Conservation (phyloP, 2,888 invertebrate species). For the Pammene fasciana region DNA sequence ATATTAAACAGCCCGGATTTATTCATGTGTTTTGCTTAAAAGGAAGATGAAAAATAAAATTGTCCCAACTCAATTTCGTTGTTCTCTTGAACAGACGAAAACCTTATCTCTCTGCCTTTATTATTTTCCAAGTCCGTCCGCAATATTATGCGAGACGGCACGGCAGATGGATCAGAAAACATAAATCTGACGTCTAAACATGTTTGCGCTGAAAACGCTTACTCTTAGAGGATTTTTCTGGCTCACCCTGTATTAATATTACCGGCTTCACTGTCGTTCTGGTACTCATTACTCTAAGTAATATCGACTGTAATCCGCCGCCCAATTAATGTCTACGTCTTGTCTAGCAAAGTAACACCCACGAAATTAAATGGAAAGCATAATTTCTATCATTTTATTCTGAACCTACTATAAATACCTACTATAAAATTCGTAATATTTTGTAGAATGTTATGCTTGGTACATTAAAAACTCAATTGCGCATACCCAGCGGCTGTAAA, state of each 20-base stretch:
- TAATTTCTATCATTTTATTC: not conserved
- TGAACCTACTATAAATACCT: not conserved
- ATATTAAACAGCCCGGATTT: constrained; percentile 62
- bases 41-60: constrained; percentile 75
- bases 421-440: constrained; percentile 3
- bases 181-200: constrained; percentile 78
- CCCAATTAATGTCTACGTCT: constrained; percentile 20
- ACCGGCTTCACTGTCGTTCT: constrained; percentile 37
- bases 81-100: constrained; percentile 70
- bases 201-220: constrained; percentile 67
- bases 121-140: constrained; percentile 77
- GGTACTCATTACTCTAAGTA: constrained; percentile 32
- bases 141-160: constrained; percentile 77
- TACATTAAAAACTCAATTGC: not conserved
- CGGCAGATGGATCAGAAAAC: constrained; percentile 78
- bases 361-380: not conserved
- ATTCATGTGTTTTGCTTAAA: constrained; percentile 59
- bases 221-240: constrained; percentile 54
- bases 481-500: not conserved
- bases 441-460: not conserved
- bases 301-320: constrained; percentile 28
- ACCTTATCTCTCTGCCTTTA: constrained; percentile 74
- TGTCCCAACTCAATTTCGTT: constrained; percentile 69
- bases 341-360: not conserved
- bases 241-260: constrained; percentile 45